phyloP scores from a whole-genome alignment of 1,140 invertebrate genomes.

The Druon quercuslanigerum region DNA sequence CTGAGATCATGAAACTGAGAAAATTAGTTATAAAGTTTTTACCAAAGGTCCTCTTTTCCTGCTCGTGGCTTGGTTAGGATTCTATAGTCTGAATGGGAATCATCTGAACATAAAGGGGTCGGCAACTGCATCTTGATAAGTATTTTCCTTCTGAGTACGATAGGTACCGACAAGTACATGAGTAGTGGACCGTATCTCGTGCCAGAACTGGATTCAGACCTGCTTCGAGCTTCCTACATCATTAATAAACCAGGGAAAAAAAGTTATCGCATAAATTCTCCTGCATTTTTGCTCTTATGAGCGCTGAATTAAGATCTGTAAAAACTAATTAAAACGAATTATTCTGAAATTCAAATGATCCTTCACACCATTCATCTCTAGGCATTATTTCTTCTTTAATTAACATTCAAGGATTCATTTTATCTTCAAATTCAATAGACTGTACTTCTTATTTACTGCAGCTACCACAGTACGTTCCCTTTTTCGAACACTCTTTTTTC shows the following conservation, averaged over 20 bases:
- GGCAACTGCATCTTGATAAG: conserved; percentile 11
- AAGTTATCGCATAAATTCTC: background rate
- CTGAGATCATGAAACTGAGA: conserved; percentile 27
- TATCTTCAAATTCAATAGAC: too few relatives aligned
- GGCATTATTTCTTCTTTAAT: too few relatives aligned
- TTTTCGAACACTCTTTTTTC: too few relatives aligned
- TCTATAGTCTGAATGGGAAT: conserved; percentile 27
- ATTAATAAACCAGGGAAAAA: conserved; percentile 4
- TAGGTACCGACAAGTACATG: background rate
- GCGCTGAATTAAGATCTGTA: background rate
- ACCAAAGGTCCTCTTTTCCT: conserved; percentile 9
- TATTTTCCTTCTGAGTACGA: conserved; percentile 15
- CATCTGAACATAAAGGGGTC: background rate
- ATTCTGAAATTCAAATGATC: background rate
- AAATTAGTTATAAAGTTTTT: conserved; percentile 29
- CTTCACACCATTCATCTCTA: too few relatives aligned
- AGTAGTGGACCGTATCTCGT: background rate
- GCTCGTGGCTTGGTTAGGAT: background rate
- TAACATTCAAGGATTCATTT: too few relatives aligned
- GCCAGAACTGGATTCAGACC: conserved; percentile 18
- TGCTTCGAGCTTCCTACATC: background rate
- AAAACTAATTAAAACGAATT: background rate
- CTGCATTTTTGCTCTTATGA: background rate
- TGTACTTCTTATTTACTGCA: too few relatives aligned
- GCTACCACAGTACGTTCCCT: too few relatives aligned